Evolutionary conservation across 2,888 invertebrate species (phyloP), one percentile per base, ranked within the genome.

Genomic region (Crioceris asparagi): DNA sequence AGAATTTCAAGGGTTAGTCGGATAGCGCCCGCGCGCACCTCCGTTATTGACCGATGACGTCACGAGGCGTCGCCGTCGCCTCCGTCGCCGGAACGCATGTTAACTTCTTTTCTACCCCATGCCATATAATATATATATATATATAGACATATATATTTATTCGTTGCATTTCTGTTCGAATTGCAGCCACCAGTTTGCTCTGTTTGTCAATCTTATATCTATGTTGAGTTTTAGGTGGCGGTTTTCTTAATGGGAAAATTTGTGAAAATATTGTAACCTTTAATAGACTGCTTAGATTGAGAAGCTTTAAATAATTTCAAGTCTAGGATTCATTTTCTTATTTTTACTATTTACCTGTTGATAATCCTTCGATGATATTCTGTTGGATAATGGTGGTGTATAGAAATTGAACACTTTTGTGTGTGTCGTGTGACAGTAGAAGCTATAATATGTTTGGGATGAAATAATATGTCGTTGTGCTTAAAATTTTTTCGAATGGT

Each of bases 1-100:
- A n/a, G n/a, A n/a, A n/a, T n/a, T 17, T 25, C 18, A 12, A 32
- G 25, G 11, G 25, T 18, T 25, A 38, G 10, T 37, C 25, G 26
- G 42, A 59, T 58, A 57, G 62, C 65, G 64, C 62, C 64, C 63
- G 56, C 64, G 62, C 64, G 64, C n/a, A 54, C 64, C 58, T 50
- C 37, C 40, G 56, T 14, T 65, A 65, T 65, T 64, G 65, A 65
- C 52, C 62, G 61, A 45, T 59, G 56, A 63, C 63, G 64, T 62
- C 59, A 58, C 57, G 57, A 63, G 62, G 64, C n/a, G n/a, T n/a
- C n/a, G n/a, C n/a, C 64, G 65, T 62, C 62, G 64, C 53, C 61
- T 48, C 52, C 49, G 48, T 44, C 55, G 54, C 56, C 48, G 52
- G 49, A 49, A 44, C 55, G 54, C 56, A 51, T 48, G 48, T 32